A percentile compares a stretch with the other conserved stretches of the same genome.
Conservation (phyloP, 2,888 invertebrate species). For the Mesorhabditis spiculigera region DNA sequence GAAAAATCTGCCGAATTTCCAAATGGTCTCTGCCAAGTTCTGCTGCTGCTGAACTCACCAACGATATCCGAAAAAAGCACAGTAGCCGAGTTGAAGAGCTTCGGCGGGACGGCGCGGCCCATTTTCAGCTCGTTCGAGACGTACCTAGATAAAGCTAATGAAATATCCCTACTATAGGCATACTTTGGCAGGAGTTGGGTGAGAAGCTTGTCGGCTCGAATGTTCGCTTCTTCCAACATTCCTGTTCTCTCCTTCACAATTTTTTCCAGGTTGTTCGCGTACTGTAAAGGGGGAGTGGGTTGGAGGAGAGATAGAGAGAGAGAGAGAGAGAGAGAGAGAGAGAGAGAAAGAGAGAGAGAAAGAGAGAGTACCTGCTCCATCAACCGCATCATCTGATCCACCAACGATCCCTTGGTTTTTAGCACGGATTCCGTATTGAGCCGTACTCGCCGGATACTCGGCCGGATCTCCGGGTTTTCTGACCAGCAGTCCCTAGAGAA, state of each 20-base stretch:
- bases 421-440: conserved; percentile 55
- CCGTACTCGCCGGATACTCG: conserved; percentile 51
- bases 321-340: too few relatives aligned
- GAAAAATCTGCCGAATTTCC: not conserved
- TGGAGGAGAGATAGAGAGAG: not conserved
- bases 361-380: conserved; percentile 29
- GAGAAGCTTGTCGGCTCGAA: conserved; percentile 51
- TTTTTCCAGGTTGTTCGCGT: conserved; percentile 56
- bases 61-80: conserved; percentile 44
- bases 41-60: not conserved
- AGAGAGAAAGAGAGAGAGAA: too few relatives aligned
- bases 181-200: conserved; percentile 48
- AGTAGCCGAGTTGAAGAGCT: conserved; percentile 46
- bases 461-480: conserved; percentile 54
- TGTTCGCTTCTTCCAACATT: conserved; percentile 56
- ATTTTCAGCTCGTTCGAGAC: conserved; percentile 53
- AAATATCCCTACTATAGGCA: not conserved
- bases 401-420: conserved; percentile 47
- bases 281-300: conserved; percentile 35
- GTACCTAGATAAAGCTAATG: conserved; percentile 26
- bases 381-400: conserved; percentile 56
- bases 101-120: conserved; percentile 53
- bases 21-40: not conserved
- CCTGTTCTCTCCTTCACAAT: conserved; percentile 56
- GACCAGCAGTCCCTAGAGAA: conserved; percentile 51